phyloP scores from a whole-genome alignment of 2,888 invertebrate species.

The Perithous albicinctus region DNA sequence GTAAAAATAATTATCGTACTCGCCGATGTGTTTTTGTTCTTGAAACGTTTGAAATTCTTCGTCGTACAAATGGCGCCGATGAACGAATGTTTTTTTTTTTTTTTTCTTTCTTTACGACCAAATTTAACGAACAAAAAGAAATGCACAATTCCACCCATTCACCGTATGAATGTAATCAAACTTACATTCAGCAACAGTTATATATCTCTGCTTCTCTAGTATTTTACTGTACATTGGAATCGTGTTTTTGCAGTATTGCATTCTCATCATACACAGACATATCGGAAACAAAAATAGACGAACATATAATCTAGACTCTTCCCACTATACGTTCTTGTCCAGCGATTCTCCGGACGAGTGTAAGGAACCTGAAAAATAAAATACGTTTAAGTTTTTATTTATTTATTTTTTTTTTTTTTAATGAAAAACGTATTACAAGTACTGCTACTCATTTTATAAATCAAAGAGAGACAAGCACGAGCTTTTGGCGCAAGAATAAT shows the following conservation, averaged over 20 bases:
- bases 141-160: constrained; percentile 46
- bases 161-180: constrained; percentile 39
- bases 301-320: constrained; percentile 79
- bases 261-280: constrained; percentile 51
- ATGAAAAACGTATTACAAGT: neutral
- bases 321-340: constrained; percentile 81
- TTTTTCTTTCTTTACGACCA: constrained; percentile 19
- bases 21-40: constrained; percentile 22
- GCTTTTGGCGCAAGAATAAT: constrained; percentile 24
- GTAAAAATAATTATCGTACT: constrained; percentile 42
- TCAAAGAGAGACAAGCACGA: constrained; percentile 37
- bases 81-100: constrained; percentile 23
- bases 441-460: constrained; percentile 20
- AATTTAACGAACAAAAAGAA: constrained; percentile 29
- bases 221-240: constrained; percentile 70
- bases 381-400: constrained; percentile 11
- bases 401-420: no score
- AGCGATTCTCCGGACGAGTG: constrained; percentile 83
- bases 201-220: constrained; percentile 59
- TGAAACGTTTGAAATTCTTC: constrained; percentile 6
- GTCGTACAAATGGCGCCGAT: constrained; percentile 14
- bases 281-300: constrained; percentile 64
- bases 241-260: constrained; percentile 51
- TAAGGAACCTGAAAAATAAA: constrained; percentile 81
- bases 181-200: constrained; percentile 50